A percentile compares a stretch with the other conserved stretches of the same genome.
Conservation (phyloP, 2,797 vertebrate species). For the Thamnophis elegans region DNA sequence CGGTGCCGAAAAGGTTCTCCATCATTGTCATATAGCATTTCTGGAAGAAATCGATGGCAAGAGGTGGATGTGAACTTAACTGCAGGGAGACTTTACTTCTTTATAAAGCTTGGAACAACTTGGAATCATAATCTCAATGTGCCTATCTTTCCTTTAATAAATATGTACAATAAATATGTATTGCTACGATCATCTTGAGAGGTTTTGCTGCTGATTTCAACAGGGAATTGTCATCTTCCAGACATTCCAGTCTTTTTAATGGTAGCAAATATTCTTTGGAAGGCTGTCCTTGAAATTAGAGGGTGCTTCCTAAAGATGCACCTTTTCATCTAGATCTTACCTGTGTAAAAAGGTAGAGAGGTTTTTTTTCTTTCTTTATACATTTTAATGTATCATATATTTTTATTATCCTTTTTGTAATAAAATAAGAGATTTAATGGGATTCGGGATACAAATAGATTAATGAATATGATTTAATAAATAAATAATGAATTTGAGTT, state of each 20-base stretch:
- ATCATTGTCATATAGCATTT: neutral
- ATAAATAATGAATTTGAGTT: neutral
- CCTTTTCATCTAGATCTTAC: neutral
- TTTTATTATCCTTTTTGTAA: neutral
- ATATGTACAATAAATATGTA: neutral
- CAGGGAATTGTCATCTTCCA: neutral
- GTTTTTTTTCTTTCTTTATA: neutral
- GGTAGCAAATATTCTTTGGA: neutral
- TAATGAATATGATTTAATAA: neutral
- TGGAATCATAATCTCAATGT: neutral
- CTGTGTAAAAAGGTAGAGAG: neutral
- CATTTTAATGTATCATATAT: neutral
- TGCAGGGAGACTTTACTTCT: neutral
- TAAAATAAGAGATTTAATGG: neutral
- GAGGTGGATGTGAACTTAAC: neutral
- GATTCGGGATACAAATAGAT: neutral
- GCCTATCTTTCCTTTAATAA: neutral
- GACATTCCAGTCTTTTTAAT: neutral
- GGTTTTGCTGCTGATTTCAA: neutral
- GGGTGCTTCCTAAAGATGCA: neutral
- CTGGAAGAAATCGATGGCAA: neutral
- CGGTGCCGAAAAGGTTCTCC: too few species aligned
- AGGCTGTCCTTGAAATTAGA: neutral
- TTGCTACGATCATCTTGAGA: neutral
- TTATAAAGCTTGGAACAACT: neutral